These are phyloP conservation scores for Mythimna loreyi DNA, from an alignment of 2,888 invertebrate species.

Conservation along the genomic window DNA sequence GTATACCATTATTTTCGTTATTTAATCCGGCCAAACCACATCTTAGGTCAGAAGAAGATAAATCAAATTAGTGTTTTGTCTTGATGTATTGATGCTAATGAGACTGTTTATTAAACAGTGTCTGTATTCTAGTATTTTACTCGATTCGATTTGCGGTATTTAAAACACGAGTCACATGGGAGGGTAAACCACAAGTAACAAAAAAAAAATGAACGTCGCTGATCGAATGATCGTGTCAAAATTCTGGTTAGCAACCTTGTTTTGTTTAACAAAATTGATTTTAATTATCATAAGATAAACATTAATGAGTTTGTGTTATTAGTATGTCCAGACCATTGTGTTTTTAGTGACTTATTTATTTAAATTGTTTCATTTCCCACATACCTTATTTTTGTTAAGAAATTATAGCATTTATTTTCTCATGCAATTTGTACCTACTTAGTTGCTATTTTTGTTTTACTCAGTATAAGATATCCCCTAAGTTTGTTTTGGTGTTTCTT, in stretches of 20 bases:
- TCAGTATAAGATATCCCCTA: too few relatives aligned
- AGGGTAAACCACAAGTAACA: background rate
- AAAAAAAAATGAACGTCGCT: background rate
- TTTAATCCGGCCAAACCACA: slow-evolving; percentile 1
- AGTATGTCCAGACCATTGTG: background rate
- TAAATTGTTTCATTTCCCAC: slow-evolving; percentile 5
- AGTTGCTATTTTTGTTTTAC: background rate
- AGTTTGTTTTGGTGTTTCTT: too few relatives aligned
- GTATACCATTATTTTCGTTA: slow-evolving; percentile 12
- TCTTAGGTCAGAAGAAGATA: background rate
- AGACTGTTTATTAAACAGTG: background rate
- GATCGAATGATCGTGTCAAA: background rate
- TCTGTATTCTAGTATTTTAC: background rate
- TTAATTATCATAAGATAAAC: background rate
- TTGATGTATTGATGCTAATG: background rate
- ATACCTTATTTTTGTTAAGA: background rate
- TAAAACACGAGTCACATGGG: too few relatives aligned
- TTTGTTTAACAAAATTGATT: background rate
- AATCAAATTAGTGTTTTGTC: slow-evolving; percentile 3
- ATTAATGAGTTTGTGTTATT: background rate
- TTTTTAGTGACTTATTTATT: background rate
- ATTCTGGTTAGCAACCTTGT: background rate
- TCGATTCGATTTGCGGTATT: background rate
- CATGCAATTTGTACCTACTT: too few relatives aligned
- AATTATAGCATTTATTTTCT: background rate